phyloP scores from a whole-genome alignment of 2,113 vertebrate genomes.

The Mungos mungo region DNA sequence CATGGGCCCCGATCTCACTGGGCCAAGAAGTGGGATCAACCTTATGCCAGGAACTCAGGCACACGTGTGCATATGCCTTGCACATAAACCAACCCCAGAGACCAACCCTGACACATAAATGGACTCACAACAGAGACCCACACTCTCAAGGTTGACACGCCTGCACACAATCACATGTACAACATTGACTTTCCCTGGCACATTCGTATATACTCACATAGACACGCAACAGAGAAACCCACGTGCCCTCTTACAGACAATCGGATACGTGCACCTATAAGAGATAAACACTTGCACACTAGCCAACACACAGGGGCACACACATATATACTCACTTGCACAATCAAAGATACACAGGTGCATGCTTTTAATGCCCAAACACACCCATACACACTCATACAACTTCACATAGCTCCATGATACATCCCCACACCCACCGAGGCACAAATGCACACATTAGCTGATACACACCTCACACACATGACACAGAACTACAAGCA shows the following conservation, averaged over 20 bases:
- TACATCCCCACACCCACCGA: background rate
- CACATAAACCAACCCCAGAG: background rate
- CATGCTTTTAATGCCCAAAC: background rate
- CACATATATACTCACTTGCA: background rate
- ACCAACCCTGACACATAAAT: background rate
- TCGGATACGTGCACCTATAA: background rate
- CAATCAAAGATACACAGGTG: slow-evolving; percentile 3
- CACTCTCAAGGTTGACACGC: background rate
- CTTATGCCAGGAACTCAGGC: background rate
- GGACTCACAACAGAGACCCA: slow-evolving; percentile 19
- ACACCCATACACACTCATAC: background rate
- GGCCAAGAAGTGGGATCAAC: background rate
- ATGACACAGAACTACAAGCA: background rate
- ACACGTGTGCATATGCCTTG: background rate
- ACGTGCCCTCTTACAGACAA: slow-evolving; percentile 8
- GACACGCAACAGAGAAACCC: slow-evolving; percentile 30
- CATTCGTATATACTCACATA: background rate
- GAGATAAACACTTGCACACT: background rate
- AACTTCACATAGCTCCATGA: slow-evolving; percentile 13
- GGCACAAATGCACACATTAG: background rate
- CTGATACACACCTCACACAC: background rate
- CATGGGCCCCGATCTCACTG: background rate
- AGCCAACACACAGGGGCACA: background rate
- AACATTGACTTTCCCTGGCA: background rate
- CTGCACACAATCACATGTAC: background rate